Conservation (phyloP, 1,140 invertebrate species). For the Rhynchophorus ferrugineus region DNA sequence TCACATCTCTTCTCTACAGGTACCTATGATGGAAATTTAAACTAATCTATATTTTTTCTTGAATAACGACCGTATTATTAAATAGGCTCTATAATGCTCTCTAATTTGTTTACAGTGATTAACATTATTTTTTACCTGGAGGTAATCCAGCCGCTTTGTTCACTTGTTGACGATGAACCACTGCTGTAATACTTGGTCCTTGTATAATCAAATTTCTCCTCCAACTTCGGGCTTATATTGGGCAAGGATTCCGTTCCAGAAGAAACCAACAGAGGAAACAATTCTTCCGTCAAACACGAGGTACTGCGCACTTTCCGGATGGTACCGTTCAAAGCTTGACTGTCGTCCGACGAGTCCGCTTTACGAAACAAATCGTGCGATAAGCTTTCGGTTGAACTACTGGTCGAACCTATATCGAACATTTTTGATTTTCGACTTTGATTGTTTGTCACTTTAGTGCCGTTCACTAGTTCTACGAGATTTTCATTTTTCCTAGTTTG, state of each 20-base stretch:
- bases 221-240: conserved; percentile 49
- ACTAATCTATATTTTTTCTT: too few relatives aligned
- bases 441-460: not conserved
- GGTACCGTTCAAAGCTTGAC: conserved; percentile 3
- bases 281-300: conserved; percentile 48
- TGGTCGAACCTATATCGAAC: conserved; percentile 27
- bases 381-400: conserved; percentile 28
- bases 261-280: conserved; percentile 21
- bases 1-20: too few relatives aligned
- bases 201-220: conserved; percentile 16
- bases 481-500: conserved; percentile 15
- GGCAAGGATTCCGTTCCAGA: conserved; percentile 51
- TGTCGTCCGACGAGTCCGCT: conserved; percentile 20
- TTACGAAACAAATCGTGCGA: conserved; percentile 10
- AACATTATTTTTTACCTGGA: conserved; percentile 46
- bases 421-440: conserved; percentile 19
- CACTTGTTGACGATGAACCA: conserved; percentile 63
- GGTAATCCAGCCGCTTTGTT: conserved; percentile 71
- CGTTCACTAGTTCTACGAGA: conserved; percentile 1
- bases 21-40: too few relatives aligned
- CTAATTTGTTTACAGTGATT: too few relatives aligned
- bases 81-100: too few relatives aligned
- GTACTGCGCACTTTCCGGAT: conserved; percentile 55
- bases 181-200: conserved; percentile 38
- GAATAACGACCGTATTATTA: too few relatives aligned